A percentile compares a stretch with the other conserved stretches of the same genome.
These are phyloP conservation scores for Nerophis lumbriciformis DNA, from an alignment of 2,113 vertebrate genomes.

Conservation along the genomic window DNA sequence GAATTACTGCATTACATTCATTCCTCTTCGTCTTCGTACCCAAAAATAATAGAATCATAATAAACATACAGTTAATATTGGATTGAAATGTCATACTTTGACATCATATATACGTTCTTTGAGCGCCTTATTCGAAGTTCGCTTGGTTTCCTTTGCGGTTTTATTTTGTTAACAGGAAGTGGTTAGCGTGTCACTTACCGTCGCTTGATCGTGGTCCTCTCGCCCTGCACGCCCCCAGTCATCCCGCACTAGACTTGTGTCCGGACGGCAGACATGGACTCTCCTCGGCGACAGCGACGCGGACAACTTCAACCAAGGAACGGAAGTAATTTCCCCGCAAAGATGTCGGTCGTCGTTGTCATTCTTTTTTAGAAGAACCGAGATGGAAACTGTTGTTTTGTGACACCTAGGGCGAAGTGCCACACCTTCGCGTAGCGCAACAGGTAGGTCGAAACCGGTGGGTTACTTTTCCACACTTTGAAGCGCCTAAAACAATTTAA, in stretches of 20 bases:
- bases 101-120: no score
- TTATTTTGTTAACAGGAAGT: constrained; percentile 52
- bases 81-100: no score
- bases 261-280: constrained; percentile 71
- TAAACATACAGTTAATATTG: no score
- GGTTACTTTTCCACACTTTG: neutral
- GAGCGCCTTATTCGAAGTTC: neutral
- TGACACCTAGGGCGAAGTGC: constrained; percentile 63
- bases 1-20: no score
- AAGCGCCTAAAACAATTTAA: neutral
- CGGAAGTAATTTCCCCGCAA: neutral
- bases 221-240: constrained; percentile 8
- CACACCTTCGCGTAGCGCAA: constrained; percentile 67
- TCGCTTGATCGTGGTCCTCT: neutral
- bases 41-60: no score
- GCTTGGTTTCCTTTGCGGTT: neutral
- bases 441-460: constrained; percentile 60
- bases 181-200: rapidly evolving
- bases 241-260: constrained; percentile 62
- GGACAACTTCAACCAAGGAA: constrained; percentile 15
- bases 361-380: constrained; percentile 33
- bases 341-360: neutral
- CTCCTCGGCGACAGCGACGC: constrained; percentile 50
- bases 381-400: constrained; percentile 61
- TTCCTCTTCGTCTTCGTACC: no score